phyloP scores from a whole-genome alignment of 1,140 invertebrate genomes.

The Macrocentrus cingulum region DNA sequence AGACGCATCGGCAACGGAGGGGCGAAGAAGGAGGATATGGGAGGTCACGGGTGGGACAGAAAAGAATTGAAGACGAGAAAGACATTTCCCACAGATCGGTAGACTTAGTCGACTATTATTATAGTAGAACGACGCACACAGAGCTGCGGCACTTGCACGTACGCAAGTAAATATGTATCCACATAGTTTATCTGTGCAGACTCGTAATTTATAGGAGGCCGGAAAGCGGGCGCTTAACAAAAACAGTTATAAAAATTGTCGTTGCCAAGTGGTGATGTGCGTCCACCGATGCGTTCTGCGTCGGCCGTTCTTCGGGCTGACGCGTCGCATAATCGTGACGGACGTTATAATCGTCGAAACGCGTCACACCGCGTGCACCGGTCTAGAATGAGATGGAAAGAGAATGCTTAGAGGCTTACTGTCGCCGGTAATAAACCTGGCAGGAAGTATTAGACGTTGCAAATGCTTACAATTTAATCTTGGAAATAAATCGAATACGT shows the following conservation, averaged over 20 bases:
- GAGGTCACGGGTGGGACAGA: slow-evolving; percentile 1
- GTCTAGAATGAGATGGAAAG: neutral
- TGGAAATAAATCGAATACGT: no score
- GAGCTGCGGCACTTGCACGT: neutral
- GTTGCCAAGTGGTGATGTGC: slow-evolving; percentile 30
- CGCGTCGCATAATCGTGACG: slow-evolving; percentile 46
- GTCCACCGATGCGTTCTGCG: slow-evolving; percentile 29
- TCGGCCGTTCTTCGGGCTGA: slow-evolving; percentile 32
- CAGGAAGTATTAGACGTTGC: no score
- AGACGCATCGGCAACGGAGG: slow-evolving; percentile 7
- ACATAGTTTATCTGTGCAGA: slow-evolving; percentile 4
- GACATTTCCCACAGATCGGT: slow-evolving; percentile 45
- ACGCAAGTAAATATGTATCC: no score
- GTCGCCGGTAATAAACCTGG: no score
- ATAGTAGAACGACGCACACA: slow-evolving; percentile 17
- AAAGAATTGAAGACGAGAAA: slow-evolving; percentile 24
- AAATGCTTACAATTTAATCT: no score
- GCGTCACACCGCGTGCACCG: slow-evolving; percentile 31
- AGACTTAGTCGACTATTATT: slow-evolving; percentile 19
- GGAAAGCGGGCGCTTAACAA: slow-evolving; percentile 39
- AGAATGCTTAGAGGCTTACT: no score
- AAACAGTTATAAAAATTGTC: slow-evolving; percentile 46
- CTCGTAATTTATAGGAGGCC: slow-evolving; percentile 41
- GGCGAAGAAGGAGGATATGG: neutral
- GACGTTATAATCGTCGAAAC: slow-evolving; percentile 47